phyloP scores from a whole-genome alignment of 2,113 vertebrate genomes.

The Choloepus hoffmanni region DNA sequence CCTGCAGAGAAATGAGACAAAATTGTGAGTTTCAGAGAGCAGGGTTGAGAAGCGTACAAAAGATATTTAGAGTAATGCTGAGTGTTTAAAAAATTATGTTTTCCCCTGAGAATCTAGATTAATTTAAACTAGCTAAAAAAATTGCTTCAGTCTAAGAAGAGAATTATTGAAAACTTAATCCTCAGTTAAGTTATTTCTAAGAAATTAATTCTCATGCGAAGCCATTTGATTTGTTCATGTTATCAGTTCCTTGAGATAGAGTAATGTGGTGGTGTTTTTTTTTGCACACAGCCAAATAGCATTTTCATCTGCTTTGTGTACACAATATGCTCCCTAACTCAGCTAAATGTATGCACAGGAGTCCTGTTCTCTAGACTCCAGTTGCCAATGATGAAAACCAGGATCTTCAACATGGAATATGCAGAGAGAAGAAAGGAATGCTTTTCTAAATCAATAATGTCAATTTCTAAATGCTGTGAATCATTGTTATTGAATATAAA shows the following conservation, averaged over 20 bases:
- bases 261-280: background rate
- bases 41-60: background rate
- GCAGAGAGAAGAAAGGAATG: background rate
- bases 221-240: background rate
- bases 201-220: background rate
- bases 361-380: background rate
- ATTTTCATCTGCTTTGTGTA: background rate
- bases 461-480: background rate
- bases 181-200: background rate
- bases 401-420: background rate
- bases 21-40: background rate
- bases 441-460: background rate
- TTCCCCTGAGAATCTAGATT: background rate
- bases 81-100: background rate
- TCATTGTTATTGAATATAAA: background rate
- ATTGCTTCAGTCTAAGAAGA: background rate
- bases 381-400: background rate
- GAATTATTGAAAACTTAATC: background rate
- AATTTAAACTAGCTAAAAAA: constrained; percentile 3
- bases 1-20: constrained; percentile 26
- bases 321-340: background rate
- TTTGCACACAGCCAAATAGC: background rate
- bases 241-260: background rate
- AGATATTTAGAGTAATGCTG: background rate
- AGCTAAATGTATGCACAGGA: background rate